These are phyloP conservation scores for Pygmarrhopalites habei DNA, from an alignment of 1,140 invertebrate species.

Conservation along the genomic window DNA sequence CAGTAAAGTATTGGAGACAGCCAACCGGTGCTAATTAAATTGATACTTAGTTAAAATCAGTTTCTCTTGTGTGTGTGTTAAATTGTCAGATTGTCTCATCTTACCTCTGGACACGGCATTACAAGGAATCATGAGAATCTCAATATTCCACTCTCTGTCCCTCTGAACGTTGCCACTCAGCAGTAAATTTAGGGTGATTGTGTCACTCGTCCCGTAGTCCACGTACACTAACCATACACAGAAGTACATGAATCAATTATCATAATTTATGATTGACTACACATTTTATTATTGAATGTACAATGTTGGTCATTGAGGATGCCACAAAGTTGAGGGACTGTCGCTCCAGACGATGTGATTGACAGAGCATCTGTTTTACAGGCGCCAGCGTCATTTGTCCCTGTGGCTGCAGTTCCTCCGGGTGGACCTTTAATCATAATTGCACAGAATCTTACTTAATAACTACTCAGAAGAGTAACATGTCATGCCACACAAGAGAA, in stretches of 20 bases:
- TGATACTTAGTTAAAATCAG: not conserved
- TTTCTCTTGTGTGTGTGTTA: not conserved
- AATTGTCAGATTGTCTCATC: not conserved
- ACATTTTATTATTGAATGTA: constrained; percentile 2
- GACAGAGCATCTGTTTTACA: constrained; percentile 36
- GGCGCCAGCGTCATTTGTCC: constrained; percentile 23
- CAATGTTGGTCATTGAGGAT: constrained; percentile 33
- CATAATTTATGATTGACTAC: too few relatives aligned
- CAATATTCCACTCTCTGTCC: constrained; percentile 37
- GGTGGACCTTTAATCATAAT: not conserved
- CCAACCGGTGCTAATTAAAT: constrained; percentile 32
- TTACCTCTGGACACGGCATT: constrained; percentile 27
- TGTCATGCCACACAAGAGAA: too few relatives aligned
- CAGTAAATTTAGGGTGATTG: constrained; percentile 31
- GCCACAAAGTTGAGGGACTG: constrained; percentile 32
- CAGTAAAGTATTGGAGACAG: constrained; percentile 39
- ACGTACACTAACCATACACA: constrained; percentile 32
- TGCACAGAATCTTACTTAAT: too few relatives aligned
- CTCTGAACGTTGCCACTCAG: constrained; percentile 20
- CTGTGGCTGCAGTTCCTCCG: not conserved
- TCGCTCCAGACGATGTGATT: constrained; percentile 23
- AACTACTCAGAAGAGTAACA: too few relatives aligned
- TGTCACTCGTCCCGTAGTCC: constrained; percentile 35
- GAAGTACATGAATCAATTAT: too few relatives aligned
- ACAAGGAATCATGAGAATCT: constrained; percentile 34